Conservation (phyloP, 2,888 invertebrate genomes). For the Himalopsyche tibetana region DNA sequence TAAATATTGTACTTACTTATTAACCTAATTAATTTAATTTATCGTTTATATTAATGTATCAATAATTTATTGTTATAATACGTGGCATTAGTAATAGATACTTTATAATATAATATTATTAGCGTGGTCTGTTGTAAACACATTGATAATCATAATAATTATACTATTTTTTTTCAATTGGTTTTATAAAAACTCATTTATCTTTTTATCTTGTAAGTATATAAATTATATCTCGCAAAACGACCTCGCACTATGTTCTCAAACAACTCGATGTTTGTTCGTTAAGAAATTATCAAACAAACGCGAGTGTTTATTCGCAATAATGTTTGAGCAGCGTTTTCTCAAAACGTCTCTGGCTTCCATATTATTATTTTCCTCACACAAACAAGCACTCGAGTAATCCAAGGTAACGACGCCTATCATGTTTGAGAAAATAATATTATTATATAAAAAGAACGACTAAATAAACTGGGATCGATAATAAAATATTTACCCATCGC, state of each 20-base stretch:
- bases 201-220: not conserved
- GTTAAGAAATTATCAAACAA: constrained; percentile 14
- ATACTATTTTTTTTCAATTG: not conserved
- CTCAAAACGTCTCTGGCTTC: constrained; percentile 30
- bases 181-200: constrained; percentile 3
- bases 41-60: too few species aligned
- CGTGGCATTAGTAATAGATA: too few species aligned
- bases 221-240: constrained; percentile 4
- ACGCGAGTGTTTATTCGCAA: constrained; percentile 16
- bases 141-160: constrained; percentile 6
- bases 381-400: constrained; percentile 12
- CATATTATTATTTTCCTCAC: constrained; percentile 30
- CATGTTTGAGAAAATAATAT: constrained; percentile 13
- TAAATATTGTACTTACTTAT: too few species aligned
- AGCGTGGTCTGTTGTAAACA: not conserved
- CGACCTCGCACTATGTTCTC: constrained; percentile 30
- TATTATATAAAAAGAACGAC: not conserved
- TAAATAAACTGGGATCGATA: constrained; percentile 7
- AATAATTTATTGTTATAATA: too few species aligned
- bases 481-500: constrained; percentile 26
- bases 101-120: not conserved
- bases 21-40: too few species aligned
- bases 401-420: constrained; percentile 26
- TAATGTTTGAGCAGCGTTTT: constrained; percentile 14
- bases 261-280: not conserved